Evolutionary conservation across 2,797 vertebrate genomes (phyloP).

Genomic region (Ateles fusciceps): DNA sequence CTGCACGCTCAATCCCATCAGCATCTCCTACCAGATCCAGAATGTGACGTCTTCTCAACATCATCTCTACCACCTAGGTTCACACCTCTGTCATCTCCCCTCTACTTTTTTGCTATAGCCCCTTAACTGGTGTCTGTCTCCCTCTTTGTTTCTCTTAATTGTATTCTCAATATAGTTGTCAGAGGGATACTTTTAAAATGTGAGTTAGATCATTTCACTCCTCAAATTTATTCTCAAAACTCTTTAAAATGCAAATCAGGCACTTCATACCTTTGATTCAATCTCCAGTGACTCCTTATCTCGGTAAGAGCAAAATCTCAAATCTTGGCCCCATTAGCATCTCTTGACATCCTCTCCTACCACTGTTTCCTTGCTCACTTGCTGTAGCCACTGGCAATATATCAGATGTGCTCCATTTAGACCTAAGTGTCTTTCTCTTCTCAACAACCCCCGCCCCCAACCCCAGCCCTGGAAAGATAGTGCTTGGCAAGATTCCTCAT

Average conservation of each 20-base stretch:
- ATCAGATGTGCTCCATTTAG: background rate
- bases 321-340: background rate
- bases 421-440: background rate
- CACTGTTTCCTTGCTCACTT: background rate
- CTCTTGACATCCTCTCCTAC: background rate
- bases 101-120: background rate
- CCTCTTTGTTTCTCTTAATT: background rate
- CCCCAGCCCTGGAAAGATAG: background rate
- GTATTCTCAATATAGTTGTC: background rate
- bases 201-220: background rate
- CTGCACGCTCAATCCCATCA: no score
- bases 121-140: background rate
- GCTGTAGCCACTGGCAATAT: background rate
- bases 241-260: background rate
- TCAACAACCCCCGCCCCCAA: background rate
- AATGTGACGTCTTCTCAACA: background rate
- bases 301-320: background rate
- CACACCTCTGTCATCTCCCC: background rate
- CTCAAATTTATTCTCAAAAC: background rate
- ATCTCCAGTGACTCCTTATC: background rate
- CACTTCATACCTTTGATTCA: background rate
- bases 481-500: background rate
- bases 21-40: background rate
- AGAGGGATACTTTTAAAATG: background rate
- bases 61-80: background rate